Base-by-base conservation (phyloP, 2,888 invertebrate genomes). In the Trachelus troglodyta region DNA sequence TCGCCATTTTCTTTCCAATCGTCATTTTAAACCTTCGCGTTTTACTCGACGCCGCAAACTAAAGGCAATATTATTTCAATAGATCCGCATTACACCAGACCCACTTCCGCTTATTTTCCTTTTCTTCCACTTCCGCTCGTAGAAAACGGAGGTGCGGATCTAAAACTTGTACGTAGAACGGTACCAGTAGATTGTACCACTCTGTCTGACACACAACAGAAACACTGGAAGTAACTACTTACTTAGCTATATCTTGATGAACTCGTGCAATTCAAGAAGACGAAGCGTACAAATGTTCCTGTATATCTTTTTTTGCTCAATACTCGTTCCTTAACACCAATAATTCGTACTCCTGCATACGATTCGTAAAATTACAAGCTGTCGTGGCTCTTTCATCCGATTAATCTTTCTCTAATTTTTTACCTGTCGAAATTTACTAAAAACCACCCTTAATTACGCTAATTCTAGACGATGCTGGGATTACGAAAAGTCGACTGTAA, bases 401-500 rank as follows among this genome's bases (percentile, higher is more conserved):
- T 6, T 9, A 56, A 56, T 23, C 0, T 56, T 23, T 23, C 0
- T 23, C 40, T 9, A 9, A 12, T 12, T 2, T 40, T 40, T 56
- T 1, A 56, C 40, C 2, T 1, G 23, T 15, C 23, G 23, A 56
- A 23, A 56, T 23, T 23, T 23, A 23, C 40, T 56, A 23, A 23
- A 40, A 56, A 9, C 23, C 6, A 56, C 23, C 15, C 9, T 23
- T 56, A 23, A 56, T 56, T 23, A 82, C 82, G 81, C 76, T 85
- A 85, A 83, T 84, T 79, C 80, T 74, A 73, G 79, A 78, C 84
- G 82, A 85, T 80, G 82, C 80, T 81, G 78, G 82, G 81, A 81
- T 85, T 83, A 85, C 85, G 79, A 78, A 83, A 87, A 84, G 83
- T 83, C 83, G 83, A 85, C 87, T 85, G 88, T 88, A 85, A 86